Percentiles rank a stretch among this genome's conserved stretches.
Conservation (phyloP, 53 echinoderm and acorn worm species). For the Apostichopus leukothele region DNA sequence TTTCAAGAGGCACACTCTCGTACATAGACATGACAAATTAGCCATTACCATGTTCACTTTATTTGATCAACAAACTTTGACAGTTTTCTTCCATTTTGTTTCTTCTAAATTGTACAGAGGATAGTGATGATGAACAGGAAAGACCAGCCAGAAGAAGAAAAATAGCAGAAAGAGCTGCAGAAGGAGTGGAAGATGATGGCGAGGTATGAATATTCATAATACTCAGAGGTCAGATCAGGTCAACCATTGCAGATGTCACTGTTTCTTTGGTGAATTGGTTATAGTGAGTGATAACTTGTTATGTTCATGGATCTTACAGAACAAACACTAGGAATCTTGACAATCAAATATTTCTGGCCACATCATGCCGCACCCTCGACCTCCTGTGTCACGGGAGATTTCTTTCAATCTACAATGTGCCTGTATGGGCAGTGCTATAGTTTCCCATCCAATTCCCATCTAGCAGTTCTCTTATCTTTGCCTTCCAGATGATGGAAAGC, state of each 20-base stretch:
- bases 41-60: too few relatives aligned
- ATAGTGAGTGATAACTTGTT: too few relatives aligned
- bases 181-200: conserved; percentile 95
- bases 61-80: too few relatives aligned
- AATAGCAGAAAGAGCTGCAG: conserved; percentile 97
- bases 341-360: too few relatives aligned
- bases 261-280: too few relatives aligned
- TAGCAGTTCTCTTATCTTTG: background rate
- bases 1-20: too few relatives aligned
- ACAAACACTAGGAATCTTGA: too few relatives aligned
- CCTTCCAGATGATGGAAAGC: conserved; percentile 84
- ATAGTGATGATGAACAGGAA: conserved; percentile 98
- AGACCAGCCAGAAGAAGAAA: conserved; percentile 81
- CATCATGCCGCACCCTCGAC: too few relatives aligned
- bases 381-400: too few relatives aligned
- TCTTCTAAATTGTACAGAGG: conserved; percentile 57
- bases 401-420: background rate
- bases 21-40: too few relatives aligned
- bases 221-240: background rate
- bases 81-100: background rate
- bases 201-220: conserved; percentile 42
- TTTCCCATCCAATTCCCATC: background rate
- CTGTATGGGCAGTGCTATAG: background rate
- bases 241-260: too few relatives aligned
- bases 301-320: too few relatives aligned